Evolutionary conservation across 2,797 vertebrate species (phyloP).

Genomic region (Takifugu ocellatus): DNA sequence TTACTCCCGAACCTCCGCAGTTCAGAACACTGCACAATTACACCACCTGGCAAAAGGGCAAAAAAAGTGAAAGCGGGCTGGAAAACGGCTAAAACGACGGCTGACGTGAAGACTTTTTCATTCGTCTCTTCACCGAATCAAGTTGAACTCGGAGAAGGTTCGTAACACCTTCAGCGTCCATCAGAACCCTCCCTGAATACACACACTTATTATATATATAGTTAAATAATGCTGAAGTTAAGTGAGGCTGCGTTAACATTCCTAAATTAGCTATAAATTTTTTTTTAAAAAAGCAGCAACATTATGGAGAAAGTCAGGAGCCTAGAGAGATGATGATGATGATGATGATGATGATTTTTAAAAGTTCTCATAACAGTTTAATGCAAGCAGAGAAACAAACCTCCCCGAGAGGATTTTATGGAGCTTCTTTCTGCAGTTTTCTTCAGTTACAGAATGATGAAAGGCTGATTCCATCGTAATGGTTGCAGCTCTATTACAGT

Average conservation of each 20-base stretch:
- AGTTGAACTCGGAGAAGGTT: no score
- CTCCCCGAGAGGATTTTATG: constrained; percentile 2
- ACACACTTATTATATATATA: no score
- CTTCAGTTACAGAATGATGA: constrained; percentile 5
- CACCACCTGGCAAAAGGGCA: background rate
- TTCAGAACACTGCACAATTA: constrained; percentile 16
- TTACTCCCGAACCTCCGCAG: constrained; percentile 7
- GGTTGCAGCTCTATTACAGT: constrained; percentile 1
- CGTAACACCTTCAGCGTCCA: no score
- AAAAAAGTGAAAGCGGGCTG: background rate
- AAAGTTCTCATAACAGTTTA: constrained; percentile 24
- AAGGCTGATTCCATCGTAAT: constrained; percentile 5
- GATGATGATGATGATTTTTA: constrained; percentile 21
- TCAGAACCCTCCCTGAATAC: no score
- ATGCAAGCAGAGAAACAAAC: constrained; percentile 17
- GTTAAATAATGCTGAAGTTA: no score
- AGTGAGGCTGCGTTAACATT: no score
- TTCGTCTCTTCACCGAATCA: no score
- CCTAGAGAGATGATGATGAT: constrained; percentile 19
- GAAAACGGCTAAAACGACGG: background rate
- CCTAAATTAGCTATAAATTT: no score
- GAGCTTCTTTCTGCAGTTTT: background rate
- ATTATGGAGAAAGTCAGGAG: constrained; percentile 10
- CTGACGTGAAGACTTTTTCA: no score
- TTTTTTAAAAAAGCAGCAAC: background rate